Base-by-base conservation (phyloP, 1,140 invertebrate genomes). In the Tetragonula clypearis region DNA sequence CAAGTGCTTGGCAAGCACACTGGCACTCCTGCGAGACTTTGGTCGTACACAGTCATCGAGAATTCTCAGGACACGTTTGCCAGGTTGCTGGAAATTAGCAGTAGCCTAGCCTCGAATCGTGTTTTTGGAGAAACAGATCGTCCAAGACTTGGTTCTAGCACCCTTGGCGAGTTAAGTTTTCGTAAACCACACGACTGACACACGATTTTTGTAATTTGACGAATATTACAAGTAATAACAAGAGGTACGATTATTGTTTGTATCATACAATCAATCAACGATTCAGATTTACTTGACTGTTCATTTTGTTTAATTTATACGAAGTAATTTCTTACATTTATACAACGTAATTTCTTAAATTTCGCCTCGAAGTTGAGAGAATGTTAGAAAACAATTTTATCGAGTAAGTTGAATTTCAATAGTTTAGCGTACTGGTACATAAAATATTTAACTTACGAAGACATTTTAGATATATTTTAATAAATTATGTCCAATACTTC, bases 1-100 rank as follows among this genome's bases (percentile, higher is more conserved):
- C 90, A 82, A 91, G 90, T 91, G 90, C 85, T 91, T 79, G 83
- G 90, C 83, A 91, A 91, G 90, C 88, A 91, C 73, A 66, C 71
- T 58, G 55, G 26, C 66, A 55, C 65, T 79, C 71, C 65, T 75
- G 41, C 11, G 79, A 86, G 65, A 73, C 76, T 89, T 82, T 82
- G 82, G 75, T 86, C 82, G 80, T 82, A 78, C 66, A 79, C 79
- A 84, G 68, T 76, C 71, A 79, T 66, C 78, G 69, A 68, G 76
- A 75, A 82, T 84, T 86, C 88, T 82, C 86, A 49, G 9, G 68
- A 72, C 87, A 75, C 78, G 79, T 84, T 86, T 73, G 72, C 77
- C 56, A 76, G 56, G 60, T 82, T 72, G 77, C 77, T 84, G 75
- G 23, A 69, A 86, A 89, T 87, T 89, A 90, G 79, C 80, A 65